Base-by-base conservation (phyloP, 2,113 vertebrate genomes). In the Heliornis fulica region DNA sequence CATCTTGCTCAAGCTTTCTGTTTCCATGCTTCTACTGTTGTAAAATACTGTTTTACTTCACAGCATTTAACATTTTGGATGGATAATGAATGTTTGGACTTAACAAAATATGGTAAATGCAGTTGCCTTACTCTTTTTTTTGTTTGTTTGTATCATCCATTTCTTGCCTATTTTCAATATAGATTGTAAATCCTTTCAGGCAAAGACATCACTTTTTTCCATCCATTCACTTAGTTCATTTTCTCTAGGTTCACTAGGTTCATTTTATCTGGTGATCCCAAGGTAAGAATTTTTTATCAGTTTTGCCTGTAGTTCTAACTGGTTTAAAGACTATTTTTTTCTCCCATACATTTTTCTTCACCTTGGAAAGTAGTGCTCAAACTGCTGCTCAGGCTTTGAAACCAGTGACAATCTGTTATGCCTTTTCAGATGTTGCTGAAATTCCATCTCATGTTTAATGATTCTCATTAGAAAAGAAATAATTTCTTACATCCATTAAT, bases 381-480 rank as follows among this genome's bases (percentile, higher is more conserved):
- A 53, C 41, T 80, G 45, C 38, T 94, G 38, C 54, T 77, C 34
- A 54, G 53, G 34, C n/a, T 94, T 91, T 89, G 79, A 85, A 90
- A 83, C 21, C 4, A 78, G 9, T 66, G 50, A 61, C 64, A 83
- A 31, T 14, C 59, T 94, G 59, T 71, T 53, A 64, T 0, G 8
- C 61, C 19, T 92, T 87, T 85, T 92, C 64, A 84, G 74, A 82
- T 89, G 69, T 40, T 91, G n/a, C 63, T 80, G 83, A 93, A 91
- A 95, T 80, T 93, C 72, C 86, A 16, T 75, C 56, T 91, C 15
- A 5, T 51, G 26, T 66, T 85, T 85, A 85, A 70, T 56, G 31
- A 57, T 83, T 83, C 86, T 77, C 43, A 70, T 90, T 90, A 89
- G 68, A 88, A 95, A 86, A 74, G 9, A 83, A 94, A 76, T 87